These are phyloP conservation scores for Apis laboriosa DNA, from an alignment of 1,140 invertebrate species.

Conservation along the genomic window DNA sequence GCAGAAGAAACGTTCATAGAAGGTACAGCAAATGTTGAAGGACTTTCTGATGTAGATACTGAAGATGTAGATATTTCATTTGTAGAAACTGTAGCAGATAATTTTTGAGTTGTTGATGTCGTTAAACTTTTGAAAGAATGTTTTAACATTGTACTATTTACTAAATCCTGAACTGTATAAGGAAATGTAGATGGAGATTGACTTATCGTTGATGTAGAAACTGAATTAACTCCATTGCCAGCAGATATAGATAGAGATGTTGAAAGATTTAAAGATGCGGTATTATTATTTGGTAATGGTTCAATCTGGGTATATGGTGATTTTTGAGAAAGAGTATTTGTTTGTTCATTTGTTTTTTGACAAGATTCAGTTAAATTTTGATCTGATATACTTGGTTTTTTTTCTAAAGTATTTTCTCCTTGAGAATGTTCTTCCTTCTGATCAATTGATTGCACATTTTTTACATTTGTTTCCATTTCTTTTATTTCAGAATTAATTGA, in stretches of 20 bases:
- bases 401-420: conserved; percentile 15
- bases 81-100: conserved; percentile 35
- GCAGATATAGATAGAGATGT: background rate
- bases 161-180: conserved; percentile 76
- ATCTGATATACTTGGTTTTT: conserved; percentile 17
- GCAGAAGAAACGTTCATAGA: conserved; percentile 68
- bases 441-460: conserved; percentile 34
- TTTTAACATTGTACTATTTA: conserved; percentile 68
- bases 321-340: conserved; percentile 23
- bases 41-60: conserved; percentile 24
- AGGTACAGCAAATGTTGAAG: conserved; percentile 45
- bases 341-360: conserved; percentile 12
- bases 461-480: conserved; percentile 3
- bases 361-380: conserved; percentile 20
- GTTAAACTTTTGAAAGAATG: conserved; percentile 33
- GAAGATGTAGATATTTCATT: conserved; percentile 41
- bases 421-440: conserved; percentile 28
- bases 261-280: conserved; percentile 21
- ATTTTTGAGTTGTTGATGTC: conserved; percentile 16
- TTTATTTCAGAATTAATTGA: background rate
- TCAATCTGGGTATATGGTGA: background rate
- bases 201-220: conserved; percentile 29
- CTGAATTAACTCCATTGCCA: conserved; percentile 13
- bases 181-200: conserved; percentile 62
- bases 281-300: conserved; percentile 13